phyloP scores from a whole-genome alignment of 2,888 invertebrate genomes.

The Melanotus villosus region DNA sequence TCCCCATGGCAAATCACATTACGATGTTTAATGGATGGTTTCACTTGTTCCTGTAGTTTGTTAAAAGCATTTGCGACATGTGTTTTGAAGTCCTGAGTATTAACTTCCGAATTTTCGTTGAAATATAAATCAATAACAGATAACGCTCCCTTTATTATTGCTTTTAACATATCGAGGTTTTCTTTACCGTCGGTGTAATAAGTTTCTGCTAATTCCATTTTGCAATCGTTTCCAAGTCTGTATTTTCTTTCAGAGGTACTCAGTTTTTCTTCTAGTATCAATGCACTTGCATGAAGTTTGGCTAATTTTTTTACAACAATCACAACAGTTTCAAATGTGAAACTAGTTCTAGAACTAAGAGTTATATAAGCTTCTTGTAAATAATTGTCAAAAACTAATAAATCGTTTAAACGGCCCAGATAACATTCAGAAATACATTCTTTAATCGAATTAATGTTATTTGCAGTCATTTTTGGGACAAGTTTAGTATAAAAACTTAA shows the following conservation, averaged over 20 bases:
- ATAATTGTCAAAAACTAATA: slow-evolving; percentile 66
- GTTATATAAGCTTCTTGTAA: slow-evolving; percentile 54
- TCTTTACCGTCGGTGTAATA: background rate
- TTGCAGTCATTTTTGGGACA: slow-evolving; percentile 64
- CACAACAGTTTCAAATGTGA: slow-evolving; percentile 51
- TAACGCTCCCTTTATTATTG: background rate
- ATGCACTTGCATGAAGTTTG: slow-evolving; percentile 56
- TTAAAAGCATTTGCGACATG: slow-evolving; percentile 39
- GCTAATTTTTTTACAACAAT: slow-evolving; percentile 54
- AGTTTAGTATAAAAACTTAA: slow-evolving; percentile 67
- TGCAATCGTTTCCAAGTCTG: background rate
- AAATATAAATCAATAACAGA: background rate
- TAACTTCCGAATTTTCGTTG: background rate
- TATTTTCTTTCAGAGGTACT: background rate
- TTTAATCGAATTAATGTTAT: slow-evolving; percentile 52
- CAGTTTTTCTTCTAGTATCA: slow-evolving; percentile 46
- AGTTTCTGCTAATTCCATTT: background rate
- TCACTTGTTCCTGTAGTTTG: slow-evolving; percentile 53
- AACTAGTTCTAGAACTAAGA: slow-evolving; percentile 47
- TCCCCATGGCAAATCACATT: slow-evolving; percentile 63
- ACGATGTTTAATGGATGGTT: slow-evolving; percentile 62
- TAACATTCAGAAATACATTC: slow-evolving; percentile 63
- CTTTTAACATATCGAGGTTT: background rate
- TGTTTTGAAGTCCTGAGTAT: background rate
- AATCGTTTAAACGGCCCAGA: slow-evolving; percentile 56